Base-by-base conservation (phyloP, 2,888 invertebrate genomes). In the Parnassius orleans region DNA sequence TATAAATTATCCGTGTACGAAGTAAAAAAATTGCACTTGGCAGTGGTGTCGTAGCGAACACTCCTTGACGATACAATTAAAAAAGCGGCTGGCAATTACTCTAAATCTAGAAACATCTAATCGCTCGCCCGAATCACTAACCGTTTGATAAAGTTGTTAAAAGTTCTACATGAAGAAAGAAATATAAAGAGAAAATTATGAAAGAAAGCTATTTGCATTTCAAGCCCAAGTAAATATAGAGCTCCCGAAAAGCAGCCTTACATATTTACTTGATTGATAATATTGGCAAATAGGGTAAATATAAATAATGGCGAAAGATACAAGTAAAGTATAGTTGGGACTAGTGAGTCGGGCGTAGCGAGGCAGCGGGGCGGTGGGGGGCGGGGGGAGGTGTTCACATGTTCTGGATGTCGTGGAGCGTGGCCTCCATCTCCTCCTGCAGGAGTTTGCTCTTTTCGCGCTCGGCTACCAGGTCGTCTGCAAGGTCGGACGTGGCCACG, bases 381-480 rank as follows among this genome's bases (percentile, higher is more conserved):
- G 67, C 70, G 67, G 73, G 72, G 76, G 72, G 78, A 71, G 76
- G 81, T 80, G 87, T 93, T 95, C 97, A 98, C 97, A 98, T 98
- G 93, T 98, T 98, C 94, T 98, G 98, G 93, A 99, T 97, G 94
- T 99, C 99, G 95, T 98, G 97, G 94, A 99, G 95, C 86, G 98
- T 98, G 86, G 97, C 96, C 93, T 99, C 99, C 97, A 99, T 98
- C 93, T 99, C 99, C 92, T 98, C 97, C 92, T 98, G 96, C 90
- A 99, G 95, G 90, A 96, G 93, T 94, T 97, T 98, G 94, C 97
- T 98, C 95, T 98, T 97, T 93, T 96, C 96, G 93, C 96, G 97
- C 93, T 98, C 97, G 88, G 95, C 94, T 92, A 97, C 94, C 92
- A 98, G 95, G 92, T 98, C 98, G 94, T 98, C 99, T 99, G 95